These are phyloP conservation scores for Eilema griseolum DNA, from an alignment of 2,888 invertebrate genomes.

Conservation along the genomic window DNA sequence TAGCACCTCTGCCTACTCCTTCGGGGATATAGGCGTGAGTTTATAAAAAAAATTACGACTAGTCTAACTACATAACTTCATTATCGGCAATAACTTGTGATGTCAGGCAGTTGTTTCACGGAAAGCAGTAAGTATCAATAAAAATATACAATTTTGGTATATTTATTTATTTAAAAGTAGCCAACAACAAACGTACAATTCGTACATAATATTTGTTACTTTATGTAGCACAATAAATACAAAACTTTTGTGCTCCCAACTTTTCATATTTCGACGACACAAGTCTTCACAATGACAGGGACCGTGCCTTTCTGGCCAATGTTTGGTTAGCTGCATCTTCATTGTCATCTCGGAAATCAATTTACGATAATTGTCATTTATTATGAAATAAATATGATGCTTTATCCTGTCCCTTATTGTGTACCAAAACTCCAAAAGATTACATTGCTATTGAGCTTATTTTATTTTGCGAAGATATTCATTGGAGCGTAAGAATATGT, in stretches of 20 bases:
- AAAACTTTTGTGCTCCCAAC: slow-evolving; percentile 68
- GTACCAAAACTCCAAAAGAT: slow-evolving; percentile 65
- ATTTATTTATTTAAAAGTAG: slow-evolving; percentile 48
- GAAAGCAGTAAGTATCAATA: too few relatives aligned
- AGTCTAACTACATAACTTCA: too few relatives aligned
- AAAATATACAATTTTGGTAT: slow-evolving; percentile 42
- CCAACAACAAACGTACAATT: slow-evolving; percentile 57
- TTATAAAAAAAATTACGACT: too few relatives aligned
- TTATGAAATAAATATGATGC: slow-evolving; percentile 87
- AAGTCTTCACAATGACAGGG: slow-evolving; percentile 77
- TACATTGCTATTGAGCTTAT: slow-evolving; percentile 71
- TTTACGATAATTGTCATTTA: slow-evolving; percentile 87
- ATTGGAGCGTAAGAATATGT: slow-evolving; percentile 68
- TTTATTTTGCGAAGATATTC: slow-evolving; percentile 79
- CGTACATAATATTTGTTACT: slow-evolving; percentile 79
- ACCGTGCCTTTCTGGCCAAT: slow-evolving; percentile 87
- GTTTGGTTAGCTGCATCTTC: slow-evolving; percentile 89
- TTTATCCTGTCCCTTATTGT: slow-evolving; percentile 76
- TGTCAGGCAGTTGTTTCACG: too few relatives aligned
- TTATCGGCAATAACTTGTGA: too few relatives aligned
- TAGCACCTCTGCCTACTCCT: too few relatives aligned
- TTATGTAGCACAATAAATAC: slow-evolving; percentile 73
- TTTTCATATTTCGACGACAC: slow-evolving; percentile 61
- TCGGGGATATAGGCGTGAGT: too few relatives aligned
- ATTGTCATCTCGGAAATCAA: slow-evolving; percentile 83